Evolutionary conservation across 2,888 invertebrate genomes (phyloP), one percentile per base, ranked within the genome.

Genomic region (Ditula angustiorana): DNA sequence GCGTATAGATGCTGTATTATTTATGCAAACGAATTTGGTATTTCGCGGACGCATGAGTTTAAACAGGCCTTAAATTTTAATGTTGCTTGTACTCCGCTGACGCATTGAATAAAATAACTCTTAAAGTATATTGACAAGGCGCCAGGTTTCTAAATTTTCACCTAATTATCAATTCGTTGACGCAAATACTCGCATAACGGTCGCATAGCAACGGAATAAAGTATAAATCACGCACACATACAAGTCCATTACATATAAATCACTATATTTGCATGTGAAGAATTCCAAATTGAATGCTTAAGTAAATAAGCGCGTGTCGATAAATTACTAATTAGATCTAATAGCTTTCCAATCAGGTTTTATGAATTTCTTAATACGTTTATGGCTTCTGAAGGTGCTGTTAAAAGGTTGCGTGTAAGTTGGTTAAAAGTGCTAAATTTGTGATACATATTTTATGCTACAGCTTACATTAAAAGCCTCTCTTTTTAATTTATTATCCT

Each of bases 291-390:
- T 37, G 23, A 53, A 47, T 28, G 37, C 26, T 44, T 44, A 44
- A 58, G 63, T 63, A 58, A 59, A 64, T 59, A 64, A 23, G 23
- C 16, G 21, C 16, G 28, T 64, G 47, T 47, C 58, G 28, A 59
- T 64, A 64, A 64, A 64, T 64, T 41, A 64, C 58, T 64, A 64
- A 64, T 59, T 53, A 59, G 53, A 53, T 53, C 58, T 64, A 59
- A 64, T 64, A 59, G 64, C n/a, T 59, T 41, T 64, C 7, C 13
- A 21, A 64, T 64, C 64, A 47, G 53, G 58, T 64, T 64, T 44
- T 23, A 60, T 33, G 28, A 5, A 49, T 47, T 47, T 47, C 5
- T 46, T 57, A 37, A 52, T 41, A 30, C 35, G 37, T n/a, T 30
- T 52, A 33, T 16, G 28, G 63, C 63, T 63, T 52, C 63, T 58